Evolutionary conservation across 2,888 invertebrate species (phyloP), one percentile per base, ranked within the genome.

Genomic region (Diadegma fenestrale): DNA sequence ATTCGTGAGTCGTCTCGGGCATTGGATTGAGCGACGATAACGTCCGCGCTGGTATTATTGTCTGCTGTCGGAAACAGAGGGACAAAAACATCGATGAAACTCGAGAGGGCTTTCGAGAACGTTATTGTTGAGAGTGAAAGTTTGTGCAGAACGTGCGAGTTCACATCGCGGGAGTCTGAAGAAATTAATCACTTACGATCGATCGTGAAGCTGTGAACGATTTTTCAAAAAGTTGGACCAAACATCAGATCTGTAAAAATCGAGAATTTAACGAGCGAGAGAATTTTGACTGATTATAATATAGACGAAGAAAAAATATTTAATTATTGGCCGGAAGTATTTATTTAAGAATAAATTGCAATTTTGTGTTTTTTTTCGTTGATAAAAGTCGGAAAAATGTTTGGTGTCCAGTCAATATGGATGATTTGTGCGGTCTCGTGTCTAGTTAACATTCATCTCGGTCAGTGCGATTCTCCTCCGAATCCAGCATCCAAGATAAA

Each of bases 1-100:
- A 80, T 76, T 80, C 85, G 64, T 45, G 48, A 80, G 80, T 58
- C 82, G 79, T 76, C 82, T 64, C 43, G 63, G 73, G 43, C 17
- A 73, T 63, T 71, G 84, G 76, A 68, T 72, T 61, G 68, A n/a
- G 22, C 43, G 63, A 51, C 63, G 54, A n/a, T 12, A 14, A 48
- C 69, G 48, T 22, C 17, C 45, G 54, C 37, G 41, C 30, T 41
- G n/a, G 19, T 30, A 58, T 37, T 51, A 58, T 37, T 51, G 37
- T 10, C 69, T 45, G n/a, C 69, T 45, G 12, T 22, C 7, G 37
- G 14, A 30, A 69, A 14, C 14, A 22, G 26, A 6, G 37, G 33
- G 37, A 19, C 41, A 22, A 33, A 68, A 71, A 45, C 17, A 7
- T 51, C 26, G 14, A 19, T 48, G 80, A 77, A 72, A 82, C 37